These are phyloP conservation scores for Chelmon rostratus DNA, from an alignment of 2,797 vertebrate species.

Conservation along the genomic window DNA sequence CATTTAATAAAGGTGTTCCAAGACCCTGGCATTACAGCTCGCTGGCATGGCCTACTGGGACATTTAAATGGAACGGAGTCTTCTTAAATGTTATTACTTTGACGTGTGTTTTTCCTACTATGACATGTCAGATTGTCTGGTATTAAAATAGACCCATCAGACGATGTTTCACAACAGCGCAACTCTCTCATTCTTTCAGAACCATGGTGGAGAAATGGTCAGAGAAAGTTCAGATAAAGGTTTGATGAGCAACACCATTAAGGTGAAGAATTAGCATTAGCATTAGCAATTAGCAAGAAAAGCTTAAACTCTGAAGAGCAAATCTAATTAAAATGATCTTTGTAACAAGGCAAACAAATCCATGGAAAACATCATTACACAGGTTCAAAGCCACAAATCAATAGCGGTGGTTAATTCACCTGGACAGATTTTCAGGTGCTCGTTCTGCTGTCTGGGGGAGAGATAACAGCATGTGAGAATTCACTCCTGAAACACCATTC, in stretches of 20 bases:
- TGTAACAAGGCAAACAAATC: background rate
- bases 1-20: conserved; percentile 2
- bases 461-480: background rate
- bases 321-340: background rate
- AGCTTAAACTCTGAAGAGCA: too few relatives aligned
- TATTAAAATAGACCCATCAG: background rate
- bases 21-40: background rate
- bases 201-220: background rate
- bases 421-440: background rate
- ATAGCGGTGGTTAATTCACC: background rate
- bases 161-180: background rate
- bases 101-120: background rate
- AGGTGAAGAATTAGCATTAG: too few relatives aligned
- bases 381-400: background rate
- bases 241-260: background rate
- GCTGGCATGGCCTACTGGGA: background rate
- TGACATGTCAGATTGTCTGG: background rate
- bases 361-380: background rate
- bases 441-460: background rate
- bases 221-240: background rate
- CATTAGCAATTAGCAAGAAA: too few relatives aligned
- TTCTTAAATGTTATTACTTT: background rate
- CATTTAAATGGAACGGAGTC: background rate
- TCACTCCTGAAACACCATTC: background rate
- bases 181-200: background rate